Conservation (phyloP, 2,797 vertebrate genomes). For the Chelonia mydas region DNA sequence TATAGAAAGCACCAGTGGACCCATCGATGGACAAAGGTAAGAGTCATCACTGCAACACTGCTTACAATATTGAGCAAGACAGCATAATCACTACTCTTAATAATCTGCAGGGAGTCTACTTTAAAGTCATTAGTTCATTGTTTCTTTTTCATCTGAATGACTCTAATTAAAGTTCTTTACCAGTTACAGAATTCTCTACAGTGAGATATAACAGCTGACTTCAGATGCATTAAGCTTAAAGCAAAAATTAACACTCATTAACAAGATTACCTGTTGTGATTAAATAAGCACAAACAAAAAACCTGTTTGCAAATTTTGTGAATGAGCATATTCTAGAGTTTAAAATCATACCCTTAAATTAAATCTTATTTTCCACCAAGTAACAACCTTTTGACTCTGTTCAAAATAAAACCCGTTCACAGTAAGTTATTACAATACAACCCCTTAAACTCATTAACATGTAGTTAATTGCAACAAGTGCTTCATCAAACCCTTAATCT, state of each 20-base stretch:
- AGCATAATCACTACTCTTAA: constrained; percentile 48
- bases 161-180: constrained; percentile 74
- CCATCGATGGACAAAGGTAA: not conserved
- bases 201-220: constrained; percentile 67
- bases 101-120: constrained; percentile 70
- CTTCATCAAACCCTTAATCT: constrained; percentile 53
- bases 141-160: constrained; percentile 79
- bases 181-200: constrained; percentile 65
- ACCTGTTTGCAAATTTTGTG: constrained; percentile 70
- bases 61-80: constrained; percentile 13
- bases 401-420: constrained; percentile 24
- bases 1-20: not conserved
- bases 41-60: not conserved
- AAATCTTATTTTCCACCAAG: constrained; percentile 29
- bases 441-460: constrained; percentile 41
- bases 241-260: constrained; percentile 80
- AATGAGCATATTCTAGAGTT: constrained; percentile 55
- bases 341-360: constrained; percentile 57
- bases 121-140: constrained; percentile 78
- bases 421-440: constrained; percentile 26
- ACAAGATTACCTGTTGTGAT: constrained; percentile 81
- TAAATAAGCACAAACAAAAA: constrained; percentile 74
- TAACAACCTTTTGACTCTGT: not conserved
- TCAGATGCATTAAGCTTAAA: constrained; percentile 76
- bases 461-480: constrained; percentile 54